These are phyloP conservation scores for Ispidina picta DNA, from an alignment of 2,797 vertebrate genomes.

Conservation along the genomic window DNA sequence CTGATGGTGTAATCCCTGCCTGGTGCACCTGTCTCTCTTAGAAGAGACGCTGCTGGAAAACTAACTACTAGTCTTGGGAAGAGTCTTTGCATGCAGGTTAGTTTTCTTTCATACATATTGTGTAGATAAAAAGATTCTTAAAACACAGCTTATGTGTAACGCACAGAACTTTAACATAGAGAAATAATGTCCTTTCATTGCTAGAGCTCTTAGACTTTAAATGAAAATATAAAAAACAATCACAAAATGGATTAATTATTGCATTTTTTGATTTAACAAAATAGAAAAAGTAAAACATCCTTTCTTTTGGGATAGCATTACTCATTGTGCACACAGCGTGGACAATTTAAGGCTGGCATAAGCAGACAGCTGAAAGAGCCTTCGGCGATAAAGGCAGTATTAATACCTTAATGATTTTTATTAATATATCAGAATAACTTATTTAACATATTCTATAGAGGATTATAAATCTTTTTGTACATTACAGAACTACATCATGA, in stretches of 20 bases:
- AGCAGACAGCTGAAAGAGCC: not conserved
- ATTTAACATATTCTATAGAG: not conserved
- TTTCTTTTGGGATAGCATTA: not conserved
- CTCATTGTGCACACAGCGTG: not conserved
- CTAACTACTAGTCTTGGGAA: not conserved
- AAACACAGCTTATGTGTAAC: not conserved
- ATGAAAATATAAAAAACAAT: not conserved
- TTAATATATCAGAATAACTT: not conserved
- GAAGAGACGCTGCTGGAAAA: not conserved
- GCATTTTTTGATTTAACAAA: not conserved
- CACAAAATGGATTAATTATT: not conserved
- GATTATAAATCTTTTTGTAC: slow-evolving; percentile 45
- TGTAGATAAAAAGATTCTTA: not conserved
- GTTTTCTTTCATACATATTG: not conserved
- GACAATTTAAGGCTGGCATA: not conserved
- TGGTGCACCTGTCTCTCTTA: not conserved
- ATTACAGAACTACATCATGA: slow-evolving; percentile 7
- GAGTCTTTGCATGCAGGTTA: not conserved
- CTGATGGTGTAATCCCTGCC: not conserved
- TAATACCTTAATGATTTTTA: not conserved
- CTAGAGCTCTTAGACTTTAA: not conserved
- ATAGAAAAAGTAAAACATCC: not conserved
- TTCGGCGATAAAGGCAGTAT: not conserved
- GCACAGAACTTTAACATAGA: not conserved
- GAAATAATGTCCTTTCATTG: not conserved